A percentile compares a stretch with the other conserved stretches of the same genome.
These are phyloP conservation scores for Pardosa pseudoannulata DNA, from an alignment of 2,888 invertebrate genomes.

Conservation along the genomic window DNA sequence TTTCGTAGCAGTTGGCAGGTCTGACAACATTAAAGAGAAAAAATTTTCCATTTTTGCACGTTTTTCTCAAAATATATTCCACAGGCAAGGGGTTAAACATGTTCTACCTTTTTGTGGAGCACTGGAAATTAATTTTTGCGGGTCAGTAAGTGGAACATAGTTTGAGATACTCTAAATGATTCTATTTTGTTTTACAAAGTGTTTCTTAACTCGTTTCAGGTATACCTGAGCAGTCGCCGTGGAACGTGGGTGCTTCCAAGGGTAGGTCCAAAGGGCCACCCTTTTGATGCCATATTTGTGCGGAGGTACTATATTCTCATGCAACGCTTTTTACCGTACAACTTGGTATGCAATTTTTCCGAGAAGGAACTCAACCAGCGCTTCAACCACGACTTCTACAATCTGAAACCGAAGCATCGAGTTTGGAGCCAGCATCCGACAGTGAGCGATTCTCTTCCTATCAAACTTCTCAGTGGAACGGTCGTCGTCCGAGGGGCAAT, in stretches of 20 bases:
- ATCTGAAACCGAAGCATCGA: constrained; percentile 77
- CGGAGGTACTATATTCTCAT: constrained; percentile 65
- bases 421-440: constrained; percentile 75
- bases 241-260: constrained; percentile 80
- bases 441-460: constrained; percentile 79
- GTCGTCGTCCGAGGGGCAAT: constrained; percentile 76
- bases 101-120: too few species aligned
- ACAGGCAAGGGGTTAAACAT: too few species aligned
- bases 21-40: too few species aligned
- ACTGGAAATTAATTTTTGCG: too few species aligned
- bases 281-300: constrained; percentile 75
- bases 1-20: too few species aligned
- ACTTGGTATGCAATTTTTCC: constrained; percentile 45
- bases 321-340: constrained; percentile 70
- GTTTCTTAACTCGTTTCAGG: too few species aligned
- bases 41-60: too few species aligned
- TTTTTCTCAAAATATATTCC: too few species aligned
- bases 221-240: constrained; percentile 79
- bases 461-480: constrained; percentile 77
- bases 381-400: constrained; percentile 77
- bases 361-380: constrained; percentile 75
- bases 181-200: too few species aligned
- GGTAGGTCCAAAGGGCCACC: constrained; percentile 78
- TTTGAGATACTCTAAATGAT: too few species aligned
- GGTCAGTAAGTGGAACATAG: too few species aligned